Conservation (phyloP, 2,797 vertebrate genomes). For the Alouatta caraya region DNA sequence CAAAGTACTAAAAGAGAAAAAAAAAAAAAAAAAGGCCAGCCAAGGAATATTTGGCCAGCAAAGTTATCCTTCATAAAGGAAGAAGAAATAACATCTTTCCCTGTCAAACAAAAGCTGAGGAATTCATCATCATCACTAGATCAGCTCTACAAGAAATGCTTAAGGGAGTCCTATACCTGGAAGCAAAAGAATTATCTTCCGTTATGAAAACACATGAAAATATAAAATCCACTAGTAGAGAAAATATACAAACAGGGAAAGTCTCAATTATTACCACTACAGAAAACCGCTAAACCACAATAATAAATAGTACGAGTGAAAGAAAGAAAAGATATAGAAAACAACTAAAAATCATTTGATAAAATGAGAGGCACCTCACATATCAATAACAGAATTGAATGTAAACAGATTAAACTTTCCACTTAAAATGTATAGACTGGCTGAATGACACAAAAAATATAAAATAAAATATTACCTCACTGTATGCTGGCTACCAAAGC, state of each 20-base stretch:
- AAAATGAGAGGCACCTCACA: neutral
- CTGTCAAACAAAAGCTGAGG: neutral
- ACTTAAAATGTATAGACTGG: neutral
- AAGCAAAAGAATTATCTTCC: neutral
- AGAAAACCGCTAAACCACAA: neutral
- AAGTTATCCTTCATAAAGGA: neutral
- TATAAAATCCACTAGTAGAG: neutral
- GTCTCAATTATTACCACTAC: neutral
- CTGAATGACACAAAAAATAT: neutral
- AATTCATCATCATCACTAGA: neutral
- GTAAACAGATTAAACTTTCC: neutral
- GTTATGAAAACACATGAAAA: neutral
- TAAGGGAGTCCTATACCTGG: neutral
- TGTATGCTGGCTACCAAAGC: neutral
- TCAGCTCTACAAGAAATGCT: neutral
- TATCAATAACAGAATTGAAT: neutral
- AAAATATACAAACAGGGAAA: neutral
- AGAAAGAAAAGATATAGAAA: neutral
- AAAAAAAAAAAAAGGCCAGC: neutral
- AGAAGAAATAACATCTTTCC: neutral
- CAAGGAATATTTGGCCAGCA: neutral
- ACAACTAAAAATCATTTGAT: neutral
- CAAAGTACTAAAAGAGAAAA: neutral
- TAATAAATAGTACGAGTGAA: neutral
- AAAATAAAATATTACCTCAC: neutral